phyloP scores from a whole-genome alignment of 1,140 invertebrate species.

The Heliothis subflexa region DNA sequence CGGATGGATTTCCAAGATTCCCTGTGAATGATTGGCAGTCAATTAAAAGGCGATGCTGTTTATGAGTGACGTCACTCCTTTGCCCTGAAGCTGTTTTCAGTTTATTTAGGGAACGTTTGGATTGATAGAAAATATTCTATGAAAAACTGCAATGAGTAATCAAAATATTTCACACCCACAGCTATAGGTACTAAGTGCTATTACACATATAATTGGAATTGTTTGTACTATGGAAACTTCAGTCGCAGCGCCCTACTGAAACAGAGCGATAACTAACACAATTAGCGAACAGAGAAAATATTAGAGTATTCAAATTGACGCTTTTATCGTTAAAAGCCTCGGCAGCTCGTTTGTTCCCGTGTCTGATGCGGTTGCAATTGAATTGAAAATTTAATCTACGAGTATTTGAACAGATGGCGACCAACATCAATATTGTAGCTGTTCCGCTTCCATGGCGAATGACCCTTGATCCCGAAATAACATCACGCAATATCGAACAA shows the following conservation, averaged over 20 bases:
- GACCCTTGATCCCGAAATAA: conserved; percentile 5
- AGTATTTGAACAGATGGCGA: conserved; percentile 17
- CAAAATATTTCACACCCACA: too few species aligned
- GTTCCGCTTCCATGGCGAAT: background rate
- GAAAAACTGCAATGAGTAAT: too few species aligned
- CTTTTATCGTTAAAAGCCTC: background rate
- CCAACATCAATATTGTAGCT: conserved; percentile 10
- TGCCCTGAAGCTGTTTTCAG: background rate
- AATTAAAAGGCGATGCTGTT: conserved; percentile 3
- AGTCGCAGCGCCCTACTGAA: too few species aligned
- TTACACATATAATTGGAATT: too few species aligned
- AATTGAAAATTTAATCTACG: conserved; percentile 15
- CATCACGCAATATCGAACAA: conserved; percentile 7
- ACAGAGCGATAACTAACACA: too few species aligned
- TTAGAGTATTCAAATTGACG: background rate
- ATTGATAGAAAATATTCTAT: too few species aligned
- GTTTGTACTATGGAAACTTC: too few species aligned
- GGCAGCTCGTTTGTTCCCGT: background rate
- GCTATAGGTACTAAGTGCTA: too few species aligned
- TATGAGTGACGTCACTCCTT: background rate
- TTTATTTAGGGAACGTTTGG: too few species aligned
- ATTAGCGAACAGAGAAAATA: background rate
- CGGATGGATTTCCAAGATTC: background rate
- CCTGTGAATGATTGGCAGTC: conserved; percentile 21
- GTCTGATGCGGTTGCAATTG: background rate